Evolutionary conservation across 2,113 vertebrate species (phyloP).

Genomic region (Thunnus thynnus): DNA sequence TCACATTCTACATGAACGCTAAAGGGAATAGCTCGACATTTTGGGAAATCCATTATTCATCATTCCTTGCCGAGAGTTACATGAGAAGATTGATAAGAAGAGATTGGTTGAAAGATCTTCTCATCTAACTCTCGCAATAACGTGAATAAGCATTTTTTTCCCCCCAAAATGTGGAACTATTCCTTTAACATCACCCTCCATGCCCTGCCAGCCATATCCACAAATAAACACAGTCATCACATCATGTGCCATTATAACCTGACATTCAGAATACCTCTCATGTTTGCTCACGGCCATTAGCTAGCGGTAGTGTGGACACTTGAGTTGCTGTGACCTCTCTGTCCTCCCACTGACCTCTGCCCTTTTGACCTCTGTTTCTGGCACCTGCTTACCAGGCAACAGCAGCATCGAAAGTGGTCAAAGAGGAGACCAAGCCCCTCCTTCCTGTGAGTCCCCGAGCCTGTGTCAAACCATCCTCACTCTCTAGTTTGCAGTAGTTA

Average conservation of each 20-base stretch:
- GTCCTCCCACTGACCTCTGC: slow-evolving; percentile 61
- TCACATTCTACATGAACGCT: slow-evolving; percentile 30
- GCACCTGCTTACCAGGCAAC: slow-evolving; percentile 87
- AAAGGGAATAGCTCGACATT: slow-evolving; percentile 53
- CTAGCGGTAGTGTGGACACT: slow-evolving; percentile 58
- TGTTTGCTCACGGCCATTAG: slow-evolving; percentile 39
- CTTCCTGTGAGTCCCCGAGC: slow-evolving; percentile 80
- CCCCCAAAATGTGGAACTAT: slow-evolving; percentile 37
- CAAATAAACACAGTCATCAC: slow-evolving; percentile 3
- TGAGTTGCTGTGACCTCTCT: slow-evolving; percentile 67
- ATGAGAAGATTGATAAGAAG: neutral
- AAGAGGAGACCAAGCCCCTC: slow-evolving; percentile 86
- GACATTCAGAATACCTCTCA: slow-evolving; percentile 25
- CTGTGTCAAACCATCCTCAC: slow-evolving; percentile 41
- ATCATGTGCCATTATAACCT: neutral
- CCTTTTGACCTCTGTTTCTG: slow-evolving; percentile 79
- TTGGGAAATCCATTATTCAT: slow-evolving; percentile 9
- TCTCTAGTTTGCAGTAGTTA: slow-evolving; percentile 46
- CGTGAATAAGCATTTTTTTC: neutral
- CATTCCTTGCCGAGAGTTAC: neutral
- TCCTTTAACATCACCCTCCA: slow-evolving; percentile 49
- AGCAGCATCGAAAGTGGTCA: slow-evolving; percentile 87
- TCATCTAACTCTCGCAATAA: neutral
- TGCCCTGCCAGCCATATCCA: slow-evolving; percentile 34
- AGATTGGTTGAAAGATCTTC: neutral